A percentile compares a stretch with the other conserved stretches of the same genome.
Conservation (phyloP, 1,140 invertebrate species). For the Diploscapter pachys region DNA sequence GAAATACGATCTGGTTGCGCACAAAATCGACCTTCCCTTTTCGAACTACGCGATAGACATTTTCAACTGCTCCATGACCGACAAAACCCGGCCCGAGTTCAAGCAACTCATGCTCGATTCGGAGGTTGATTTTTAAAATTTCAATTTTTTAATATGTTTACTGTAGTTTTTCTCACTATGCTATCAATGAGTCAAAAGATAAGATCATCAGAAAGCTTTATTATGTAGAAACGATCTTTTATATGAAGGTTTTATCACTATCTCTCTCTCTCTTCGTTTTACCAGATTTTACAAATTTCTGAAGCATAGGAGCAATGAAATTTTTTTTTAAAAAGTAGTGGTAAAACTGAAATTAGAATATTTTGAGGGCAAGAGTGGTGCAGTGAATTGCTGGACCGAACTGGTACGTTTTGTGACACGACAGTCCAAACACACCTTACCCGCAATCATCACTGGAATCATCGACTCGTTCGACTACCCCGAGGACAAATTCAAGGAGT, state of each 20-base stretch:
- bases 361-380: slow-evolving; percentile 18
- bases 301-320: no score
- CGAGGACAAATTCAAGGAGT: slow-evolving; percentile 1
- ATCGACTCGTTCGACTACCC: slow-evolving; percentile 21
- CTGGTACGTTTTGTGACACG: slow-evolving; percentile 33
- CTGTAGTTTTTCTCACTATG: no score
- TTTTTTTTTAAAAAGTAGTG: background rate
- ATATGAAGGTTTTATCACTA: no score
- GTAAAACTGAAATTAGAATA: background rate
- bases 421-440: slow-evolving; percentile 37
- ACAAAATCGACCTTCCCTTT: slow-evolving; percentile 35
- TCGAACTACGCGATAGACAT: slow-evolving; percentile 31
- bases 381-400: slow-evolving; percentile 32
- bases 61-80: slow-evolving; percentile 36
- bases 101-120: slow-evolving; percentile 25
- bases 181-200: no score
- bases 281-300: no score
- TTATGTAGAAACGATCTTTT: no score
- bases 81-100: slow-evolving; percentile 32
- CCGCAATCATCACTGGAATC: slow-evolving; percentile 35
- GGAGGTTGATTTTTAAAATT: slow-evolving; percentile 9
- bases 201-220: no score
- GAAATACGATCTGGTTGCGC: slow-evolving; percentile 38
- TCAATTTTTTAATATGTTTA: no score
- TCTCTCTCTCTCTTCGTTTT: no score